Evolutionary conservation across 2,888 invertebrate genomes (phyloP).

Genomic region (Pristionchus exspectatus): DNA sequence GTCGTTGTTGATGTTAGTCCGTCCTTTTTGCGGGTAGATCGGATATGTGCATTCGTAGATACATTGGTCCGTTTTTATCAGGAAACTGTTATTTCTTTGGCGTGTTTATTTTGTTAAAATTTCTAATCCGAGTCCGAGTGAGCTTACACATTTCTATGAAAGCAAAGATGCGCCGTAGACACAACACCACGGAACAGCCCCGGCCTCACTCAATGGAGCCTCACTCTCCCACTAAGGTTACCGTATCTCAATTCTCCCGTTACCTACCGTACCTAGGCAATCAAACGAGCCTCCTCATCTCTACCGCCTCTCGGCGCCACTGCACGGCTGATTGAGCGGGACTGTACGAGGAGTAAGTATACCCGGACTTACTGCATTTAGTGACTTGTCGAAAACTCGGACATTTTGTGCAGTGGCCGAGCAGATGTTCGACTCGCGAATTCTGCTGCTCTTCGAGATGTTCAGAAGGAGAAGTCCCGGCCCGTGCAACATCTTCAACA

Average conservation of each 20-base stretch:
- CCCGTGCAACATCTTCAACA: conserved; percentile 35
- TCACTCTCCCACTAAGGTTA: background rate
- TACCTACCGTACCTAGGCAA: background rate
- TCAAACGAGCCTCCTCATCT: background rate
- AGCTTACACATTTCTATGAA: background rate
- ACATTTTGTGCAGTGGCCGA: conserved; percentile 17
- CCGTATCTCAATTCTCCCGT: background rate
- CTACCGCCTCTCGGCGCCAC: background rate
- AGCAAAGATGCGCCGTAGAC: background rate
- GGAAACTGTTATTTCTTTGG: no score
- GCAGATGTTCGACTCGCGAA: conserved; percentile 47
- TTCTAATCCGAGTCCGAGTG: no score
- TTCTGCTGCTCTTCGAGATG: conserved; percentile 31
- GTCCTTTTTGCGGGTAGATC: background rate
- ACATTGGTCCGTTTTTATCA: no score
- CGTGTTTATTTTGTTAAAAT: no score
- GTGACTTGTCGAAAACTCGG: background rate
- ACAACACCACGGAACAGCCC: background rate
- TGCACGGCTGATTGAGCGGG: background rate
- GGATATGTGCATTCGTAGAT: no score
- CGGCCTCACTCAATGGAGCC: background rate
- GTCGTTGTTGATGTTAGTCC: background rate
- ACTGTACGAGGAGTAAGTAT: background rate
- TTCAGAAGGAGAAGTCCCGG: background rate
- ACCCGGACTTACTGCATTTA: conserved; percentile 19